phyloP scores from a whole-genome alignment of 2,797 vertebrate genomes.

The Schizothorax lantsangensis region DNA sequence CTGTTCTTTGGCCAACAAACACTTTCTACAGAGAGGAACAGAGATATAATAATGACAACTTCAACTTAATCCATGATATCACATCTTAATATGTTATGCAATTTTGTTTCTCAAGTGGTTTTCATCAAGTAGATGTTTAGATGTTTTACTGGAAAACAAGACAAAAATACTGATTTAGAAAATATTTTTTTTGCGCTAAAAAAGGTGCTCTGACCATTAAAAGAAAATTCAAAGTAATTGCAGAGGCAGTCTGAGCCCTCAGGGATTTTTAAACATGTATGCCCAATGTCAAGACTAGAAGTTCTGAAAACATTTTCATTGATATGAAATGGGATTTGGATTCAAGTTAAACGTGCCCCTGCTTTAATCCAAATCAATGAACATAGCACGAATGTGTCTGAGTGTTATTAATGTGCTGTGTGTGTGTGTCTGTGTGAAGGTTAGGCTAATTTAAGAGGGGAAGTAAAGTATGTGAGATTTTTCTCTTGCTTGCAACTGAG shows the following conservation, averaged over 20 bases:
- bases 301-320: conserved; percentile 2
- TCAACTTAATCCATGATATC: no score
- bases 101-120: not conserved
- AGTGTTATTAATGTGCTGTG: conserved; percentile 21
- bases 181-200: not conserved
- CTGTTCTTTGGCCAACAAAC: conserved; percentile 46
- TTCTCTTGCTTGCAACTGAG: conserved; percentile 27
- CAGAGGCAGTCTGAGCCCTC: not conserved
- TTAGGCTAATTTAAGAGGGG: conserved; percentile 43
- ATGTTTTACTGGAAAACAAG: not conserved
- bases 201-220: not conserved
- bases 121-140: not conserved
- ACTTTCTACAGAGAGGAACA: conserved; percentile 15
- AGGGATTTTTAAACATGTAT: conserved; percentile 14
- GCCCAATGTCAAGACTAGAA: not conserved
- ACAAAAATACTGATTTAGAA: not conserved
- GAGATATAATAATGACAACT: not conserved
- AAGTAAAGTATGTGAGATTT: conserved; percentile 43
- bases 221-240: not conserved
- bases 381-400: not conserved
- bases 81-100: not conserved
- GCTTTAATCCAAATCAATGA: conserved; percentile 20
- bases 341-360: conserved; percentile 15
- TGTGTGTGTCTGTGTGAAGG: conserved; percentile 35
- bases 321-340: conserved; percentile 26